Conservation (phyloP, 2,797 vertebrate genomes). For the Tinamus major region DNA sequence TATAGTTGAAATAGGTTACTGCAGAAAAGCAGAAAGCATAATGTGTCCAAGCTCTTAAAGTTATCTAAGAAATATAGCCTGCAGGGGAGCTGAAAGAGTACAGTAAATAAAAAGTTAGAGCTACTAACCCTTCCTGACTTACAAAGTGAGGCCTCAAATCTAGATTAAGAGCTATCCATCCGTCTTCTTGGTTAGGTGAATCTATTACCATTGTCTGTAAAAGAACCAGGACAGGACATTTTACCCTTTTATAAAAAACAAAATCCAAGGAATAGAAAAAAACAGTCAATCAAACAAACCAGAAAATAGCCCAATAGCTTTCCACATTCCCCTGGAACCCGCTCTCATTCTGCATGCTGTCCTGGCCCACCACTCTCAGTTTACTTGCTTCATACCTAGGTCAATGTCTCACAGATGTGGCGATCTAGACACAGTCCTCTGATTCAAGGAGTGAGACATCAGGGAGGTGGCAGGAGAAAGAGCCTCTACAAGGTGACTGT, state of each 20-base stretch:
- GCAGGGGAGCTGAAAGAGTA: neutral
- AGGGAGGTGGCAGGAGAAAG: neutral
- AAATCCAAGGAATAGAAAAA: neutral
- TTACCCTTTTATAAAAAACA: neutral
- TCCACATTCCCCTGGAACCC: neutral
- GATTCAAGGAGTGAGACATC: neutral
- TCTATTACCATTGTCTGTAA: neutral
- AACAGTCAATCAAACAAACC: neutral
- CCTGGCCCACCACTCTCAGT: neutral
- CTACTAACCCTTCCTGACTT: neutral
- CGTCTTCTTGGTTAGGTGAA: neutral
- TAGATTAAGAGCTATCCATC: neutral
- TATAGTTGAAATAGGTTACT: neutral
- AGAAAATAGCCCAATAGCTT: neutral
- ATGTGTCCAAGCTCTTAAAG: neutral
- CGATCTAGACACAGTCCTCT: neutral
- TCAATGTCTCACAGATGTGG: accelerated
- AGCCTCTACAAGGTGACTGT: neutral
- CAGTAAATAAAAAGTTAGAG: slow-evolving; percentile 4
- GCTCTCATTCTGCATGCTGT: neutral
- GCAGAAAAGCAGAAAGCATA: neutral
- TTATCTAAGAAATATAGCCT: neutral
- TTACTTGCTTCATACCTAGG: neutral
- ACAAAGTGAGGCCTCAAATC: neutral
- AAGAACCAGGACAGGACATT: neutral